phyloP scores from a whole-genome alignment of 2,888 invertebrate species.

The Rhagium mordax region DNA sequence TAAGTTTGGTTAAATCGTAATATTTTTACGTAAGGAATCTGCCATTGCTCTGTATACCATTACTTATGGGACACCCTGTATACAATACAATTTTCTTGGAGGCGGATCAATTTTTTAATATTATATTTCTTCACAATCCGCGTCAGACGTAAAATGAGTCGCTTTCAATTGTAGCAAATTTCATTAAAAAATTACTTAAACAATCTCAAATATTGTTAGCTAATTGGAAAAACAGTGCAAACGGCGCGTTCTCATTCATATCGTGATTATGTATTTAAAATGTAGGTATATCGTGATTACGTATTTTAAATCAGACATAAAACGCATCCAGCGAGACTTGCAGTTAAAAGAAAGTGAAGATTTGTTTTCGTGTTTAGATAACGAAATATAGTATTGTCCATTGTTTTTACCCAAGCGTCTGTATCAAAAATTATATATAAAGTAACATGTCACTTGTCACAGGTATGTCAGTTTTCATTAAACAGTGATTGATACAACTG shows the following conservation, averaged over 20 bases:
- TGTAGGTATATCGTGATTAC: slow-evolving; percentile 16
- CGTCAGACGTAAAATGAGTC: neutral
- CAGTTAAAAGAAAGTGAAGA: slow-evolving; percentile 57
- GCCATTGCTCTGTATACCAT: no score
- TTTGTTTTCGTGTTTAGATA: slow-evolving; percentile 37
- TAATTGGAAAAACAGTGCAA: neutral
- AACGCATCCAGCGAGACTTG: slow-evolving; percentile 13
- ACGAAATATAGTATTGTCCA: slow-evolving; percentile 63
- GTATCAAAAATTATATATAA: slow-evolving; percentile 64
- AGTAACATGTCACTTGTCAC: slow-evolving; percentile 37
- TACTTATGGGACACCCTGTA: no score
- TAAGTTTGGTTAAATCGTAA: no score
- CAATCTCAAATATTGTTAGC: neutral
- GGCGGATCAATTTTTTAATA: no score
- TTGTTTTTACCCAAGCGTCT: slow-evolving; percentile 61
- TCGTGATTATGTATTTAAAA: neutral
- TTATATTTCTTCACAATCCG: neutral
- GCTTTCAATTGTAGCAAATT: neutral
- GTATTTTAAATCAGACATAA: neutral
- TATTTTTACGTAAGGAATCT: no score
- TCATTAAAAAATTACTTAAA: neutral
- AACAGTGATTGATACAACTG: slow-evolving; percentile 11
- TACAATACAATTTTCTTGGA: no score
- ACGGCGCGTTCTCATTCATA: neutral
- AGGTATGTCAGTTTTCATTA: slow-evolving; percentile 2